These are phyloP conservation scores for Notoglanidium macrostoma DNA, from an alignment of 2,797 vertebrate genomes.

Conservation along the genomic window DNA sequence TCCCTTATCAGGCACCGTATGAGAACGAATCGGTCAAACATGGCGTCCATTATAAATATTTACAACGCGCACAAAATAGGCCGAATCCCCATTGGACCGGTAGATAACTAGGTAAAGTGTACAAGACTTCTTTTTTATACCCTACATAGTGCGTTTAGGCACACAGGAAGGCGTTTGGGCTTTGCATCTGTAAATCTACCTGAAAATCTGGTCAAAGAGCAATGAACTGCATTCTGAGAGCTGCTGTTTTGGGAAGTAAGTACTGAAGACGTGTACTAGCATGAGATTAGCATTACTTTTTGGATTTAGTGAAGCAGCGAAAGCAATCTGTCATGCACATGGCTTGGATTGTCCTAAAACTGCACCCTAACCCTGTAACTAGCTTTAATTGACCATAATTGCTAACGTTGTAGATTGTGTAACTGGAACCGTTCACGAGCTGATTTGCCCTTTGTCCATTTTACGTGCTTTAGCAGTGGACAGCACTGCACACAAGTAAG, in stretches of 20 bases:
- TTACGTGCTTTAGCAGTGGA: neutral
- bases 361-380: neutral
- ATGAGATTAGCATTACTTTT: neutral
- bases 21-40: neutral
- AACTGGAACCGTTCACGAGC: neutral
- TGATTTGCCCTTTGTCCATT: neutral
- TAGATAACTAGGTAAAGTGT: neutral
- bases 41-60: neutral
- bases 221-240: constrained; percentile 62
- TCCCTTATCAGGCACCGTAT: constrained; percentile 26
- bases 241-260: constrained; percentile 66
- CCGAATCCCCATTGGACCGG: neutral
- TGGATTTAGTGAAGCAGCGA: neutral
- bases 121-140: neutral
- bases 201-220: constrained; percentile 16
- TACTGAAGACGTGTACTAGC: constrained; percentile 14
- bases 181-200: neutral
- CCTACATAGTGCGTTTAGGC: neutral
- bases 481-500: neutral
- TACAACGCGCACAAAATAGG: neutral
- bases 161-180: constrained; percentile 6
- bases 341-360: neutral
- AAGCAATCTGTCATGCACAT: neutral
- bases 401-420: neutral
- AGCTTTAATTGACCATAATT: neutral